phyloP scores from a whole-genome alignment of 2,113 vertebrate species.

The Osmerus mordax region DNA sequence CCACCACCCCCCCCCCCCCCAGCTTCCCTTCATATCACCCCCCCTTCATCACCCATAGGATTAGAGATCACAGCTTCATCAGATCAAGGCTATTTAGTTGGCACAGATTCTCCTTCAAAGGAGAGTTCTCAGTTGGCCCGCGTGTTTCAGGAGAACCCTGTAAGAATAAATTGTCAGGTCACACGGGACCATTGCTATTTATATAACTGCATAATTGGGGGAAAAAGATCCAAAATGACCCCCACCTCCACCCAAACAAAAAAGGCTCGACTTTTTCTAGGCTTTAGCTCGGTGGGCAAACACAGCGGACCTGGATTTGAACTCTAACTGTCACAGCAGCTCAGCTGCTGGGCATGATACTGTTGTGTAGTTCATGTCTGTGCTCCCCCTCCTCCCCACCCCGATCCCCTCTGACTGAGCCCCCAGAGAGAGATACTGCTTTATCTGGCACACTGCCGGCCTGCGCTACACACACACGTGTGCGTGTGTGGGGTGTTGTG shows the following conservation, averaged over 20 bases:
- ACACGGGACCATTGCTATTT: no score
- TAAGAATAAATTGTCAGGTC: no score
- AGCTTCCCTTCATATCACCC: no score
- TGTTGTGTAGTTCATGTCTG: neutral
- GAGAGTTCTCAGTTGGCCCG: no score
- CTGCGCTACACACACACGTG: neutral
- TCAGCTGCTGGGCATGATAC: neutral
- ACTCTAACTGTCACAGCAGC: neutral
- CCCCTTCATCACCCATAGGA: no score
- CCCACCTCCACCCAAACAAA: no score
- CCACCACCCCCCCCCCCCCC: constrained; percentile 24
- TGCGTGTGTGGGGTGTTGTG: constrained; percentile 32
- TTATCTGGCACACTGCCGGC: constrained; percentile 23
- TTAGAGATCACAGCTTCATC: no score
- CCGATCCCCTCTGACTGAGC: constrained; percentile 38
- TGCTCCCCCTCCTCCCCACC: constrained; percentile 29
- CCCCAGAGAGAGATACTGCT: constrained; percentile 38
- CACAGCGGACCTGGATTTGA: neutral
- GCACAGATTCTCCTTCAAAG: no score
- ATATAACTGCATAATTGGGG: no score
- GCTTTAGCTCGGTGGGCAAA: neutral
- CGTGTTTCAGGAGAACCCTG: no score
- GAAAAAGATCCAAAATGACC: no score
- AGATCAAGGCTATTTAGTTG: no score
- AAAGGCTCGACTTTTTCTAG: neutral